Percentiles rank a stretch among this genome's conserved stretches.
phyloP scores from a whole-genome alignment of 2,888 invertebrate species.

The Oxytorus armatus region DNA sequence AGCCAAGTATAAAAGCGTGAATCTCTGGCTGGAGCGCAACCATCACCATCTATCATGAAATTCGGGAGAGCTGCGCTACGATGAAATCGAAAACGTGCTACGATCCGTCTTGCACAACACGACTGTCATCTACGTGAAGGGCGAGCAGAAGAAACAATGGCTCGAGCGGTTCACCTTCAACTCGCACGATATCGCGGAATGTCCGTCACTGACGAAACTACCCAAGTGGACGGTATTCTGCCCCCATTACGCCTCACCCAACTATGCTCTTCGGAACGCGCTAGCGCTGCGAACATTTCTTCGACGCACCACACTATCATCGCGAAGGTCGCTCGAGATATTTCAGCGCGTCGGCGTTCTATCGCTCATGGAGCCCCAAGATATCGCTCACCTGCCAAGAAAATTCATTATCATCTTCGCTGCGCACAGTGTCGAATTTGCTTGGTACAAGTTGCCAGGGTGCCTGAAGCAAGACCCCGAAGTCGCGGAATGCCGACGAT shows the following conservation, averaged over 20 bases:
- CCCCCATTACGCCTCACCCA: neutral
- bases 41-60: conserved; percentile 20
- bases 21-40: conserved; percentile 25
- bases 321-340: neutral
- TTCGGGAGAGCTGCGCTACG: conserved; percentile 2
- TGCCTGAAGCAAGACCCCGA: conserved; percentile 11
- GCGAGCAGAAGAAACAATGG: conserved; percentile 8
- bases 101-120: neutral
- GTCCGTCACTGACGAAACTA: neutral
- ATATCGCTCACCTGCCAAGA: conserved; percentile 11
- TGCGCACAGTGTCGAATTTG: neutral
- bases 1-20: conserved; percentile 14
- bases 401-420: conserved; percentile 22
- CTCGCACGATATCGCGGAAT: neutral
- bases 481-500: neutral
- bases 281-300: neutral
- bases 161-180: neutral
- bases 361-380: conserved; percentile 11
- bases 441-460: conserved; percentile 10
- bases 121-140: neutral
- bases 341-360: neutral
- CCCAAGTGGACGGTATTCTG: neutral
- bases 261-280: neutral
- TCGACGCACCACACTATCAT: neutral
- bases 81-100: conserved; percentile 12